A percentile compares a stretch with the other conserved stretches of the same genome.
phyloP scores from a whole-genome alignment of 2,113 vertebrate species.

The Pimephales promelas region DNA sequence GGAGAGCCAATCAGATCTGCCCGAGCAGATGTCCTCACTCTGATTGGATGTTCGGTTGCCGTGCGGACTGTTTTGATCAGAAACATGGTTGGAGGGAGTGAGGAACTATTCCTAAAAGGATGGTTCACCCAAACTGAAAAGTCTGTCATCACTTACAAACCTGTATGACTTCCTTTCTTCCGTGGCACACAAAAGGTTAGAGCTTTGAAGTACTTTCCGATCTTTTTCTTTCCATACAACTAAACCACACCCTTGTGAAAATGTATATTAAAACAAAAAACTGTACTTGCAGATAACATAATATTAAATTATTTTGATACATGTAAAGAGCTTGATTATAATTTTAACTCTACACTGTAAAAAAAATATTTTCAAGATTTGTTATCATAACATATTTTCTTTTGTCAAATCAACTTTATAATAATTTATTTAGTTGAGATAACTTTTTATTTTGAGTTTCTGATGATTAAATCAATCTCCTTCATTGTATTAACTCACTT shows the following conservation, averaged over 20 bases:
- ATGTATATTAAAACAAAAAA: no score
- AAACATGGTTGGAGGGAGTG: not conserved
- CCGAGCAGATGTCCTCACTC: not conserved
- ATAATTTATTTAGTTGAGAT: no score
- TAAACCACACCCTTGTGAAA: not conserved
- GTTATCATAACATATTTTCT: no score
- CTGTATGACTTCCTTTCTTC: not conserved
- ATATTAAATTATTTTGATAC: no score
- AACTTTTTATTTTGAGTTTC: no score
- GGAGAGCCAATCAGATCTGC: constrained; percentile 34
- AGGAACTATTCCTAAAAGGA: not conserved
- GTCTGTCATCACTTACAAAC: not conserved
- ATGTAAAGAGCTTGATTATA: no score
- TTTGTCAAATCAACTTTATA: no score
- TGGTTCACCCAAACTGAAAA: not conserved
- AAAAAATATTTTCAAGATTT: no score
- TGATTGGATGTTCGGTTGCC: constrained; percentile 29
- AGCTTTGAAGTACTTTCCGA: not conserved
- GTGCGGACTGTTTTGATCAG: constrained; percentile 18
- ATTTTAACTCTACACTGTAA: no score
- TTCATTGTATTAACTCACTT: no score
- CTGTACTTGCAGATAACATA: no score
- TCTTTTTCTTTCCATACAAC: not conserved
- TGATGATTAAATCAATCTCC: no score
- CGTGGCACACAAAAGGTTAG: not conserved